Evolutionary conservation across 1,140 invertebrate species (phyloP), one percentile per base, ranked within the genome.

Genomic region (Caenorhabditis brenneri): DNA sequence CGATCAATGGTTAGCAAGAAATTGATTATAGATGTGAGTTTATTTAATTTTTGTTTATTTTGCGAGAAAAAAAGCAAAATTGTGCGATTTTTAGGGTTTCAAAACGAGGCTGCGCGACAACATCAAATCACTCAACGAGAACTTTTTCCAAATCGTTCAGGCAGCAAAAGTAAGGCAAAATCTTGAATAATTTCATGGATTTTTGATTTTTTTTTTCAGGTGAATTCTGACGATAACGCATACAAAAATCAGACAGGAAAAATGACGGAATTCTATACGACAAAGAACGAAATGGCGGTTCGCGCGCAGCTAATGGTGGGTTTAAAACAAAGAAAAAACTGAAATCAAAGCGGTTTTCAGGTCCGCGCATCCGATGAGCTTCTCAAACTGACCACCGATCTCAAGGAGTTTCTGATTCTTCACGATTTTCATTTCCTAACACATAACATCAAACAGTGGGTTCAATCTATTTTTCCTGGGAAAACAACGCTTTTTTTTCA

Each of bases 391-490:
- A 87, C 81, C 4, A 81, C 65, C 29, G 86, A 87, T 82, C 81
- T 87, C 39, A 87, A 87, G 39, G 82, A 87, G 31, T 87, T 87
- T 39, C 69, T 87, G 10, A 87, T 87, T 81, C 81, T 87, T 15
- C 82, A 87, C 80, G 86, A 87, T 80, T 87, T 87, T 60, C 86
- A 81, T 39, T 87, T 84, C 36, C 55, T 87, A 24, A 85, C 81
- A 4, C 55, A 81, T 15, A 87, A 87, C 27, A 87, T 87, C 16
- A 79, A 86, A 42, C 46, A 58, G 85, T 86, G n/a, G 55, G 84
- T 82, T 19, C 12, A 15, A 39, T 15, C 2, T 7, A 69, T 27
- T 6, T 27, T 69, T 36, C 7, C 1, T 27, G 19, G 7, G 16
- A 29, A 4, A 27, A 55, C 24, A 55, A 46, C 49, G 31, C 16